Evolutionary conservation across 2,113 vertebrate genomes (phyloP).

Genomic region (Tachysurus fulvidraco): DNA sequence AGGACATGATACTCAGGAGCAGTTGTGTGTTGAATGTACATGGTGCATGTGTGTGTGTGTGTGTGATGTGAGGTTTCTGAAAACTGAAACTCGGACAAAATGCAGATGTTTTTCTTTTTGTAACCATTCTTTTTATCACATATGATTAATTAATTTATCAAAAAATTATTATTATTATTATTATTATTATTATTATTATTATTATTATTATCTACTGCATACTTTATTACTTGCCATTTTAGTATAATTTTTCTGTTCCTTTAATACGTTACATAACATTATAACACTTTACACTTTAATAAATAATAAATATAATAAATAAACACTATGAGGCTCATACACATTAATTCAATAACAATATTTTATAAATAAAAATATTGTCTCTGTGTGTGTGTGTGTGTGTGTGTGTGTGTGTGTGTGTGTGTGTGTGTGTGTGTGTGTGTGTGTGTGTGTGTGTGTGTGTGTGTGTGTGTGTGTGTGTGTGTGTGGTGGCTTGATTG

Average conservation of each 20-base stretch:
- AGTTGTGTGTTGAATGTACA: not conserved
- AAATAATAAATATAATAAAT: too few relatives aligned
- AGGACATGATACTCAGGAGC: slow-evolving; percentile 24
- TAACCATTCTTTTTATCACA: not conserved
- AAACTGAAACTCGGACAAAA: not conserved
- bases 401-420: not conserved
- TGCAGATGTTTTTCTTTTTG: not conserved
- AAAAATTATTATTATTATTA: slow-evolving; percentile 1
- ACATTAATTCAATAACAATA: too few relatives aligned
- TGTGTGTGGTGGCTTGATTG: slow-evolving; percentile 32
- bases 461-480: not conserved
- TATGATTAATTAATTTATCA: not conserved
- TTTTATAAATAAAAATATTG: too few relatives aligned
- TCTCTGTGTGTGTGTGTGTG: too few relatives aligned
- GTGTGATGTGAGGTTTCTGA: not conserved
- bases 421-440: not conserved
- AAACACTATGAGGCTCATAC: not conserved
- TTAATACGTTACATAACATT: too few relatives aligned
- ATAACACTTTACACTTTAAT: too few relatives aligned
- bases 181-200: not conserved
- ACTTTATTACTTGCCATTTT: not conserved
- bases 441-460: not conserved
- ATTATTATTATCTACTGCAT: not conserved
- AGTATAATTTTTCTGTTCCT: not conserved
- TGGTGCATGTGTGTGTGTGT: too few relatives aligned